Conservation (phyloP, 1,140 invertebrate species). For the Drosophila prosaltans region DNA sequence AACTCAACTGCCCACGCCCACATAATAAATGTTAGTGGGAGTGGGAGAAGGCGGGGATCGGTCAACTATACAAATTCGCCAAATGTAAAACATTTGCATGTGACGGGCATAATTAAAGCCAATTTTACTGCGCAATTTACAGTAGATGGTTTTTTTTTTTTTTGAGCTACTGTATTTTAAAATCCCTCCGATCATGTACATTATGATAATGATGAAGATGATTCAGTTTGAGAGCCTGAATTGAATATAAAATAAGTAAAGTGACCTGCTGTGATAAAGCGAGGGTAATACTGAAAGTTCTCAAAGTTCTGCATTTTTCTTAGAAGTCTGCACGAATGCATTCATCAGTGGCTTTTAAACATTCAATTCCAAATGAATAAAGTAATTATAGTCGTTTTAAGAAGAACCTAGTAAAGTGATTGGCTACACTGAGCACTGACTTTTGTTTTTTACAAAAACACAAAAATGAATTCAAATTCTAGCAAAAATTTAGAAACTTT, state of each 20-base stretch:
- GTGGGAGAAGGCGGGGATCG: not conserved
- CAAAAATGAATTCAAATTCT: too few relatives aligned
- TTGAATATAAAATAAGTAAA: not conserved
- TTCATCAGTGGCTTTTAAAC: too few relatives aligned
- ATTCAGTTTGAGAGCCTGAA: constrained; percentile 24
- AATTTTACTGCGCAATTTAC: constrained; percentile 64
- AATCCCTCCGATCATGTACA: not conserved
- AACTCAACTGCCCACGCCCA: constrained; percentile 32
- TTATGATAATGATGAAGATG: constrained; percentile 2
- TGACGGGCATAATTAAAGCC: constrained; percentile 62
- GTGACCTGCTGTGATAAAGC: not conserved
- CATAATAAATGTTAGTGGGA: constrained; percentile 52
- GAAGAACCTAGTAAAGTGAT: too few relatives aligned
- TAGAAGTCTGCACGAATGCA: too few relatives aligned
- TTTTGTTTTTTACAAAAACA: too few relatives aligned
- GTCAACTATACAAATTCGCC: constrained; percentile 6
- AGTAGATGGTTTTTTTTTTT: constrained; percentile 1
- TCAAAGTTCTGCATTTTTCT: not conserved
- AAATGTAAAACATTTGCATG: constrained; percentile 11
- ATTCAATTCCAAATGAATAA: too few relatives aligned
- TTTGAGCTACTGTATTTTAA: constrained; percentile 49
- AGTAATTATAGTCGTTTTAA: too few relatives aligned
- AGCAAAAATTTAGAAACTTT: too few relatives aligned
- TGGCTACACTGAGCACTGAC: too few relatives aligned
- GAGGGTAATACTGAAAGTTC: not conserved